Percentiles rank a stretch among this genome's conserved stretches.
phyloP scores from a whole-genome alignment of 2,888 invertebrate species.

The Adelognathus sp. region DNA sequence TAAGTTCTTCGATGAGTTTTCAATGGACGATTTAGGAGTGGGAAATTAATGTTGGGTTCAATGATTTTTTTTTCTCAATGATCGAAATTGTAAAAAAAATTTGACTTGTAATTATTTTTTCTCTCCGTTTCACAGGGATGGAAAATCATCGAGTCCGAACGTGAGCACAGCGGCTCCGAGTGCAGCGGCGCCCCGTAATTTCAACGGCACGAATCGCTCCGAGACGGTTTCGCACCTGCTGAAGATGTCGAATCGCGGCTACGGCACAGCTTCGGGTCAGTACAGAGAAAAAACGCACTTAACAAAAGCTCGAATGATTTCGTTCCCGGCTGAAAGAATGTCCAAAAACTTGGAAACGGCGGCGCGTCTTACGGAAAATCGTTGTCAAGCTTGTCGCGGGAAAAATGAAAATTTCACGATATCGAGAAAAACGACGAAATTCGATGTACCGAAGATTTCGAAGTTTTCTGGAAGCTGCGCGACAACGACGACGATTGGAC shows the following conservation, averaged over 20 bases:
- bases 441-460: not conserved
- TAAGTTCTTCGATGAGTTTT: too few species aligned
- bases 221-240: slow-evolving; percentile 85
- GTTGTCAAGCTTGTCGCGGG: slow-evolving; percentile 43
- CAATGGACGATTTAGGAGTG: slow-evolving; percentile 2
- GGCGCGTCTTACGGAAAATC: slow-evolving; percentile 6
- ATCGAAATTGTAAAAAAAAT: too few species aligned
- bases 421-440: not conserved
- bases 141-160: slow-evolving; percentile 55
- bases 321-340: too few species aligned
- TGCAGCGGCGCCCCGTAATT: slow-evolving; percentile 77
- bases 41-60: too few species aligned
- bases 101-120: not conserved
- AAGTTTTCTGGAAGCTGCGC: not conserved
- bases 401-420: not conserved
- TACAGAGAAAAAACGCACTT: slow-evolving; percentile 62
- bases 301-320: too few species aligned
- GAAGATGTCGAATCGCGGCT: slow-evolving; percentile 88
- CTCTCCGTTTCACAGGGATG: slow-evolving; percentile 51
- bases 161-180: slow-evolving; percentile 67
- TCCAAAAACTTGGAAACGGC: not conserved
- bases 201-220: slow-evolving; percentile 78
- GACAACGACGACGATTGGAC: not conserved
- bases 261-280: slow-evolving; percentile 83
- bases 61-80: too few species aligned